A percentile compares a stretch with the other conserved stretches of the same genome.
Evolutionary conservation across 53 echinoderm and acorn worm species (phyloP).

Genomic region (Mesocentrotus franciscanus): DNA sequence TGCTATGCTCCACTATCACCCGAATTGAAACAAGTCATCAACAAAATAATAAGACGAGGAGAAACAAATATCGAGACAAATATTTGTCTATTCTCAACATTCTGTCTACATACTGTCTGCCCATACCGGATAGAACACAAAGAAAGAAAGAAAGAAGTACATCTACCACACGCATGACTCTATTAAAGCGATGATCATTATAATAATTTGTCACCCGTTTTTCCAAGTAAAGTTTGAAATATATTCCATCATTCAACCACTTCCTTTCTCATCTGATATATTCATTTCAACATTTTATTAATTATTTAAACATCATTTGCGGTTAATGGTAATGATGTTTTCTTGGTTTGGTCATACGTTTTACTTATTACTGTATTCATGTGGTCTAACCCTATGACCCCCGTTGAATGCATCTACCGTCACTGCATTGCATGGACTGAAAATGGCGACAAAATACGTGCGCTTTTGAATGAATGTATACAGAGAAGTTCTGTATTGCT

Average conservation of each 20-base stretch:
- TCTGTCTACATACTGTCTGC: no score
- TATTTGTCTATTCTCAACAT: no score
- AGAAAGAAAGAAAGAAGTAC: no score
- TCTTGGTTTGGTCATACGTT: neutral
- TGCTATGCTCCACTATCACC: no score
- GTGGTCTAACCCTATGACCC: slow-evolving; percentile 1
- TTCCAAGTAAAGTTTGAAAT: neutral
- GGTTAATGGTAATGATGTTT: neutral
- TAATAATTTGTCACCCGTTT: neutral
- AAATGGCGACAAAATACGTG: neutral
- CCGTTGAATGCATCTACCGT: neutral
- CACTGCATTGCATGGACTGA: neutral
- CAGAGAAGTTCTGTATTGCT: neutral
- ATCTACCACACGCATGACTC: no score
- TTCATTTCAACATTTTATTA: no score
- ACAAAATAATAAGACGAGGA: no score
- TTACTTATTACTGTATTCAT: neutral
- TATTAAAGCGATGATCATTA: no score
- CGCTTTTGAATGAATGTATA: neutral
- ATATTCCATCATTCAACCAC: neutral
- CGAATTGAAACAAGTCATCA: no score
- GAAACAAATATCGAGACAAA: no score
- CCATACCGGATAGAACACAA: no score
- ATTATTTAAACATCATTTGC: neutral
- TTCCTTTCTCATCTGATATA: neutral